Conservation (phyloP, 2,888 invertebrate species). For the Acanthopleura granulata region DNA sequence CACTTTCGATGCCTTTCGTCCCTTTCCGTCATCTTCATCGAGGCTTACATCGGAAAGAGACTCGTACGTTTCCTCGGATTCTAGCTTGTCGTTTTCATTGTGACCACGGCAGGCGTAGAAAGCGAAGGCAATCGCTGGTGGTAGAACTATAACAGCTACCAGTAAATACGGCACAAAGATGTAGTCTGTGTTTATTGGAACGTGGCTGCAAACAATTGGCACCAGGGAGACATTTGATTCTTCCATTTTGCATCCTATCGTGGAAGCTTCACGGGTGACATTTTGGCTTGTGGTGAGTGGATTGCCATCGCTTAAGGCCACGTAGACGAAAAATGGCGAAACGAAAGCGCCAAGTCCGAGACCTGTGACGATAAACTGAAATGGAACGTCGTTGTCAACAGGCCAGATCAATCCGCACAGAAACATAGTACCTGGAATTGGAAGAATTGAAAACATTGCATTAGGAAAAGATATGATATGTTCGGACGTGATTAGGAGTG, state of each 20-base stretch:
- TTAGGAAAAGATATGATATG: too few species aligned
- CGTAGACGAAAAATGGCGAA: neutral
- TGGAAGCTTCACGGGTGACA: too few species aligned
- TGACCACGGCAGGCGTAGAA: neutral
- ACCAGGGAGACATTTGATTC: too few species aligned
- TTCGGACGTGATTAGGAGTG: too few species aligned
- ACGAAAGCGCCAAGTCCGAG: constrained; percentile 1
- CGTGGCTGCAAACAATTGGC: too few species aligned
- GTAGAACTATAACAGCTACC: constrained; percentile 10
- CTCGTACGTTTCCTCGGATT: constrained; percentile 2
- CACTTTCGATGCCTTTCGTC: neutral
- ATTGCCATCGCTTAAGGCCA: neutral
- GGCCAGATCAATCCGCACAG: constrained; percentile 8
- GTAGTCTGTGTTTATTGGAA: neutral
- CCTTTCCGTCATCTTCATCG: neutral
- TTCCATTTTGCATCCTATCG: too few species aligned
- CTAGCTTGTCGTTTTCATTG: neutral
- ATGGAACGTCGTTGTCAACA: neutral
- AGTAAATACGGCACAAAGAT: constrained; percentile 3
- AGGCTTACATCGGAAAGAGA: constrained; percentile 1
- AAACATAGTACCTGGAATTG: neutral
- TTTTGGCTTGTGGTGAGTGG: neutral
- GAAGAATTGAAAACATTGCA: neutral
- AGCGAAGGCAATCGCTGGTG: neutral
- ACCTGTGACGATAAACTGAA: constrained; percentile 7